Evolutionary conservation across 2,888 invertebrate genomes (phyloP).

Genomic region (Melanchra persicariae): DNA sequence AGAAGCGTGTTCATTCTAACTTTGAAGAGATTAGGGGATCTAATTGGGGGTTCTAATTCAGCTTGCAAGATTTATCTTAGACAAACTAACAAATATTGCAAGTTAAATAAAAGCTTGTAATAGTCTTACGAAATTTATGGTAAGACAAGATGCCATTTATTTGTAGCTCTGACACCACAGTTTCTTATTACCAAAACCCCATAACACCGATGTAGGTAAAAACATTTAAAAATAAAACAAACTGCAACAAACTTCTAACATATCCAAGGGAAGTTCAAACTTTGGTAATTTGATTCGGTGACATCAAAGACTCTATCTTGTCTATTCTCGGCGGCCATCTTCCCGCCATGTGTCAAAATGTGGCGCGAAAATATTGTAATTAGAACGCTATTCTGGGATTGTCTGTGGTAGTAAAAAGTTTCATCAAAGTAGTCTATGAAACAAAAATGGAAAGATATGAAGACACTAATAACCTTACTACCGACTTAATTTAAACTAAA

Average conservation of each 20-base stretch:
- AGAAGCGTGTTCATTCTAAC: too few species aligned
- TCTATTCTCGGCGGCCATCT: constrained; percentile 74
- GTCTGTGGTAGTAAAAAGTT: constrained; percentile 51
- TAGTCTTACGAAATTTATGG: not conserved
- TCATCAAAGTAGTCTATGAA: constrained; percentile 56
- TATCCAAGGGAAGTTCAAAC: constrained; percentile 72
- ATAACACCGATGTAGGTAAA: constrained; percentile 6
- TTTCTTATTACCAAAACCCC: constrained; percentile 26
- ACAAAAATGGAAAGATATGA: constrained; percentile 30
- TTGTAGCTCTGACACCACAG: not conserved
- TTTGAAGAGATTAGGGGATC: too few species aligned
- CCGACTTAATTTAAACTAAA: constrained; percentile 22
- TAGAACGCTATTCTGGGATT: constrained; percentile 58
- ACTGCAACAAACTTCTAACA: constrained; percentile 67
- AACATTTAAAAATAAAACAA: constrained; percentile 52
- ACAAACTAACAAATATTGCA: too few species aligned
- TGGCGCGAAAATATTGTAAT: constrained; percentile 73
- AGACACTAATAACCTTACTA: constrained; percentile 44
- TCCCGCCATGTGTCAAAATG: constrained; percentile 74
- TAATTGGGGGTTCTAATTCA: too few species aligned
- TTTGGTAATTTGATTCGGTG: constrained; percentile 86
- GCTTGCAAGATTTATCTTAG: too few species aligned
- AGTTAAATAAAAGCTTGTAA: too few species aligned
- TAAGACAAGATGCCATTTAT: not conserved
- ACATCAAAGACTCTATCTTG: constrained; percentile 81